phyloP scores from a whole-genome alignment of 2,888 invertebrate genomes.

The Tachina lurida region DNA sequence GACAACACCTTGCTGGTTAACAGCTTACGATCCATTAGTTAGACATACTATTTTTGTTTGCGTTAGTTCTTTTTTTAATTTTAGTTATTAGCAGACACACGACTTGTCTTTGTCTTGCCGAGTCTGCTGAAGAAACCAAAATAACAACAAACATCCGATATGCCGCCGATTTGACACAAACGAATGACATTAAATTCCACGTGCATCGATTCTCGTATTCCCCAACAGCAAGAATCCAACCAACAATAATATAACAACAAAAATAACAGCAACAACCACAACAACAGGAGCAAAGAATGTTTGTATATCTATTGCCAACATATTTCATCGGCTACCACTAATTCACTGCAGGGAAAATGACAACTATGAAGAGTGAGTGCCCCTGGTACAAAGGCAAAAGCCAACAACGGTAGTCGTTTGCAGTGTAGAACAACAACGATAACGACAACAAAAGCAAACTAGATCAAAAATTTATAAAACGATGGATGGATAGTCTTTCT shows the following conservation, averaged over 20 bases:
- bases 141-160: constrained; percentile 42
- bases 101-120: constrained; percentile 57
- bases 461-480: constrained; percentile 62
- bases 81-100: constrained; percentile 67
- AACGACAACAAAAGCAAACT: constrained; percentile 55
- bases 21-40: constrained; percentile 68
- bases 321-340: constrained; percentile 71
- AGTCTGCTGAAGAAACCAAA: constrained; percentile 14
- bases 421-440: constrained; percentile 46
- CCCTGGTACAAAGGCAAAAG: constrained; percentile 24
- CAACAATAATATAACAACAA: not conserved
- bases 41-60: constrained; percentile 34
- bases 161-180: constrained; percentile 69
- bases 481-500: constrained; percentile 53
- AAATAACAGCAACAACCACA: constrained; percentile 17
- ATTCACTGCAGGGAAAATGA: constrained; percentile 64
- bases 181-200: constrained; percentile 72
- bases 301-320: constrained; percentile 70
- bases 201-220: constrained; percentile 65
- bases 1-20: constrained; percentile 67
- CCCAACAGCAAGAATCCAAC: constrained; percentile 42
- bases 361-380: constrained; percentile 61
- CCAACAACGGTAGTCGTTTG: constrained; percentile 55
- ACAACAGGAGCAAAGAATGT: constrained; percentile 45
- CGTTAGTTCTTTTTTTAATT: constrained; percentile 4